These are phyloP conservation scores for Pleuronectes platessa DNA, from an alignment of 2,113 vertebrate genomes.

Conservation along the genomic window DNA sequence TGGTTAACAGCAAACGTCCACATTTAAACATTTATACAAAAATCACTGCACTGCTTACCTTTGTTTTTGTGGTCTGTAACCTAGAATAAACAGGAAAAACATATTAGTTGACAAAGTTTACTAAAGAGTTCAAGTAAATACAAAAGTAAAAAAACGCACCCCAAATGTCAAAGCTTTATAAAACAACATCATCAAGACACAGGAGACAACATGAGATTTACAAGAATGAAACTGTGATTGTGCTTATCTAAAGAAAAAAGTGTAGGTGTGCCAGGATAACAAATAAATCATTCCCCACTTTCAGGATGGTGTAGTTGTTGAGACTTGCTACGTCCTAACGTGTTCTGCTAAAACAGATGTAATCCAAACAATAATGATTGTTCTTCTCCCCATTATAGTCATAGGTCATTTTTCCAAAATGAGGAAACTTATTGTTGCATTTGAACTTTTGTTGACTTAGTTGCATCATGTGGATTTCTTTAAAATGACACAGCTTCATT, in stretches of 20 bases:
- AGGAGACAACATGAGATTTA: background rate
- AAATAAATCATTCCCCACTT: background rate
- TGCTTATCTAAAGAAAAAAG: background rate
- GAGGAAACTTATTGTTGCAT: background rate
- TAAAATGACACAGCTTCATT: background rate
- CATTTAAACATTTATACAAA: background rate
- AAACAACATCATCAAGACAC: background rate
- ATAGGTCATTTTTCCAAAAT: too few relatives aligned
- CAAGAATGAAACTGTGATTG: background rate
- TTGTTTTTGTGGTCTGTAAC: slow-evolving; percentile 99
- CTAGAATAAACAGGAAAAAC: slow-evolving; percentile 78
- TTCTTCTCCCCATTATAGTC: too few relatives aligned
- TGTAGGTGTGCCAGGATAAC: background rate
- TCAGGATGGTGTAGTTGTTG: background rate
- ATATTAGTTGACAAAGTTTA: background rate
- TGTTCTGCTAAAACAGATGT: background rate
- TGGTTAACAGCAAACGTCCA: background rate
- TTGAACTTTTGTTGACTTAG: background rate
- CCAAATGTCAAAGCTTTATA: background rate
- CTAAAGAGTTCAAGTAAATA: too few relatives aligned
- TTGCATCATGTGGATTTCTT: background rate
- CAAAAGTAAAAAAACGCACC: background rate
- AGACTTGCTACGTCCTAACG: background rate
- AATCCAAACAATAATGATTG: background rate
- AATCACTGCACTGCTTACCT: slow-evolving; percentile 84